Percentiles rank a stretch among this genome's conserved stretches.
phyloP scores from a whole-genome alignment of 2,888 invertebrate genomes.

The Balanococcus diminutus region DNA sequence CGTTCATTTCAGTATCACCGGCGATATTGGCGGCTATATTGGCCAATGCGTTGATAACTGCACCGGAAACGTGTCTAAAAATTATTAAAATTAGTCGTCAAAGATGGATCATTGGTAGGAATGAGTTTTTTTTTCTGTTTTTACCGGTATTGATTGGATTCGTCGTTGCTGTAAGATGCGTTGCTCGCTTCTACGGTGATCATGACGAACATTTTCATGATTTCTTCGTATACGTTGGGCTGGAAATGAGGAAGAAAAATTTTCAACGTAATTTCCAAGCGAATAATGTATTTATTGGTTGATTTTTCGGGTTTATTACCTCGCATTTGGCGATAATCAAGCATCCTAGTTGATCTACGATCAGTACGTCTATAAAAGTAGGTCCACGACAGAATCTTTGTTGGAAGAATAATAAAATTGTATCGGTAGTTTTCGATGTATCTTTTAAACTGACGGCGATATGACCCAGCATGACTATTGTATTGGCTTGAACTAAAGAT shows the following conservation, averaged over 20 bases:
- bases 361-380: constrained; percentile 85
- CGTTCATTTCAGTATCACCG: constrained; percentile 82
- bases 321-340: constrained; percentile 96
- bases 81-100: background rate
- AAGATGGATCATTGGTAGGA: constrained; percentile 64
- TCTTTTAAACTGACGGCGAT: constrained; percentile 94
- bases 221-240: constrained; percentile 80
- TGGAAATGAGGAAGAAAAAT: constrained; percentile 58
- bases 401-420: constrained; percentile 95
- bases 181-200: constrained; percentile 92
- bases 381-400: constrained; percentile 93
- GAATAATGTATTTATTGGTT: background rate
- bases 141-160: constrained; percentile 71
- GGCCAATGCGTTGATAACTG: constrained; percentile 94
- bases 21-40: constrained; percentile 94
- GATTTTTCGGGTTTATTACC: constrained; percentile 59
- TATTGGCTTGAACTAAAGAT: constrained; percentile 91
- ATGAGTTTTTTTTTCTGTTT: background rate
- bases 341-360: constrained; percentile 96
- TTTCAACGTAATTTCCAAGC: background rate
- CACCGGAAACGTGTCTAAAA: constrained; percentile 82
- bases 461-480: constrained; percentile 95
- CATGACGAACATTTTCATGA: constrained; percentile 97
- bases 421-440: constrained; percentile 91
- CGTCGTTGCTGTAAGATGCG: constrained; percentile 71